Evolutionary conservation across 1,140 invertebrate genomes (phyloP).

Genomic region (Drosophila baimaii): DNA sequence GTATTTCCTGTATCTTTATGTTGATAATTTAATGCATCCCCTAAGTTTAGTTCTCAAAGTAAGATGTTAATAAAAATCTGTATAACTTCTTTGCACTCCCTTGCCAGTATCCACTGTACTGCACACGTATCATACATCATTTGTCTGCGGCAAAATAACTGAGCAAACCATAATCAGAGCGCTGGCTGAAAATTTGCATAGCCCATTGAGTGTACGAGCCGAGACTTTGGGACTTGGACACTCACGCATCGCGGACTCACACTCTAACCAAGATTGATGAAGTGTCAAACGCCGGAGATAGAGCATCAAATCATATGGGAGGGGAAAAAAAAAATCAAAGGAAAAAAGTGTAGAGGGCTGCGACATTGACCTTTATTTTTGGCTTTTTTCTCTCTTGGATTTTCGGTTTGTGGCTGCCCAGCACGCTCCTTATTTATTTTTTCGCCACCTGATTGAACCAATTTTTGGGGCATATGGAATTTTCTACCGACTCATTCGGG

Average conservation of each 20-base stretch:
- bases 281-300: constrained; percentile 64
- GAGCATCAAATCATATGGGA: constrained; percentile 21
- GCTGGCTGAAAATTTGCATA: constrained; percentile 58
- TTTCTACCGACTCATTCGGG: constrained; percentile 70
- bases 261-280: constrained; percentile 56
- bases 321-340: constrained; percentile 1
- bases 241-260: constrained; percentile 42
- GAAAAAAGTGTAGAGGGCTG: constrained; percentile 9
- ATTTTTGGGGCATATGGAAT: constrained; percentile 40
- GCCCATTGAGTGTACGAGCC: constrained; percentile 19
- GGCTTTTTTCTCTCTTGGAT: constrained; percentile 4
- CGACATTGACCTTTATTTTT: constrained; percentile 75
- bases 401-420: not conserved
- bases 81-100: not conserved
- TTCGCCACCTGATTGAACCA: constrained; percentile 52
- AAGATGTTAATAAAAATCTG: not conserved
- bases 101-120: constrained; percentile 16
- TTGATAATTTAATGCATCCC: no score
- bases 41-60: no score
- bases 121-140: constrained; percentile 26
- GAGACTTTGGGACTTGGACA: constrained; percentile 21
- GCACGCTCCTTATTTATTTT: constrained; percentile 28
- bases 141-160: constrained; percentile 9
- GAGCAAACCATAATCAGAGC: constrained; percentile 51
- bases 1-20: no score